Base-by-base conservation (phyloP, 1,140 invertebrate species). In the Eriocheir sinensis region DNA sequence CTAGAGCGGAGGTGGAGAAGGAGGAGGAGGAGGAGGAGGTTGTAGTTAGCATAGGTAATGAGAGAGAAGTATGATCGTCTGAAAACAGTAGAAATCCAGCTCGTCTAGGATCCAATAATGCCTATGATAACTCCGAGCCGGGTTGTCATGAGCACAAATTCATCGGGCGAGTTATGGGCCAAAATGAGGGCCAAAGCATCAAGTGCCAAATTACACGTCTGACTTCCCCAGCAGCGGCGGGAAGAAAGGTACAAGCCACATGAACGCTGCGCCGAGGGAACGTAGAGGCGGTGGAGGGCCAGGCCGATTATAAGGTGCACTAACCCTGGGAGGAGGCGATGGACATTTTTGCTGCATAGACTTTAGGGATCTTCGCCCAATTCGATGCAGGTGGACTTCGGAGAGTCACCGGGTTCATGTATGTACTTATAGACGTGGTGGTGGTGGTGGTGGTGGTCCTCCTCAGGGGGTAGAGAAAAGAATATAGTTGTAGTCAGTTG, bases 271-370 rank as follows among this genome's bases (percentile, higher is more conserved):
- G n/a, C 60, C 27, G 60, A 21, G 60, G n/a, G 60, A 72, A 72
- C 27, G n/a, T 72, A 72, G n/a, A 72, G 60, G 60, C n/a, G 60
- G 60, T n/a, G n/a, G n/a, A 72, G 0, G 60, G 21, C 27, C 3
- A 72, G 0, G 60, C 60, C 27, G 17, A 72, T n/a, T 72, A n/a
- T 72, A 72, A 72, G 60, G 60, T 72, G 60, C 27, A 72, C 27
- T 72, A 21, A 72, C 60, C 60, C 60, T 72, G 21, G 60, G 21
- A 72, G 60, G n/a, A 72, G n/a, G n/a, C n/a, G 60, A 72, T 72
- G 60, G 60, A 72, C 60, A 72, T n/a, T 72, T 72, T 72, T n/a
- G 60, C n/a, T 72, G 60, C 60, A 72, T 72, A 72, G n/a, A 72
- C 60, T 72, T 72, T 21, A 72, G 60, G 21, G 21, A n/a, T 21